Conservation (phyloP, 35 echinoderm and acorn worm species). For the Holothuria glaberrima region DNA sequence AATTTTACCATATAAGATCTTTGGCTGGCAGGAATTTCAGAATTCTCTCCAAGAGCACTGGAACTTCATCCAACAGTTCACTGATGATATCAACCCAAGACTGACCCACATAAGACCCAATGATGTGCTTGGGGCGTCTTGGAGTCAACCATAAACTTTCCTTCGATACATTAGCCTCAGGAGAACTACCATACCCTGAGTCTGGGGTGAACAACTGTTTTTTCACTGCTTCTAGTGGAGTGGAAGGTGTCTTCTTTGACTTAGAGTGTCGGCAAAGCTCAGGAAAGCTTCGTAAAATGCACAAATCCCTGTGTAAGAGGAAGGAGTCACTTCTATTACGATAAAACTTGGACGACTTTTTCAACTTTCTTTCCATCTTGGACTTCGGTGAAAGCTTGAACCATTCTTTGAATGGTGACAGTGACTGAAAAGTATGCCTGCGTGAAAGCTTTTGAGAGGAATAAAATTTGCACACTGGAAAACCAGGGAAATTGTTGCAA, state of each 20-base stretch:
- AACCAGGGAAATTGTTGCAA: not conserved
- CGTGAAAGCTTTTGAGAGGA: not conserved
- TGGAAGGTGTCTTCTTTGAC: not conserved
- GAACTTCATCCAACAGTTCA: not conserved
- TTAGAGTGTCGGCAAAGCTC: not conserved
- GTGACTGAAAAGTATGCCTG: slow-evolving; percentile 5
- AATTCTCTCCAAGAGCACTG: slow-evolving; percentile 10
- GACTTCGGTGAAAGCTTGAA: slow-evolving; percentile 56
- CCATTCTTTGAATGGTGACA: slow-evolving; percentile 18
- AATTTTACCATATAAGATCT: slow-evolving; percentile 19
- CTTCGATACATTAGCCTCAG: not conserved
- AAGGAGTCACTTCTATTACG: slow-evolving; percentile 46
- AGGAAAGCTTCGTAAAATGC: slow-evolving; percentile 1
- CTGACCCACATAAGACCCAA: not conserved
- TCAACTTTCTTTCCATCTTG: slow-evolving; percentile 32
- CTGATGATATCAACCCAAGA: not conserved
- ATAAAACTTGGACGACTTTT: slow-evolving; percentile 22
- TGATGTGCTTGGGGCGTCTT: not conserved
- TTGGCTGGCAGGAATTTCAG: slow-evolving; percentile 18
- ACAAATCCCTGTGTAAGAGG: slow-evolving; percentile 10
- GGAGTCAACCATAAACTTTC: not conserved
- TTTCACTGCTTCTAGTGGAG: slow-evolving; percentile 6
- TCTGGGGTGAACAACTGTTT: slow-evolving; percentile 55
- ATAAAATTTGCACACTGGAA: not conserved
- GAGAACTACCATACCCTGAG: slow-evolving; percentile 33